These are phyloP conservation scores for Oligia latruncula DNA, from an alignment of 2,888 invertebrate species.

Conservation along the genomic window DNA sequence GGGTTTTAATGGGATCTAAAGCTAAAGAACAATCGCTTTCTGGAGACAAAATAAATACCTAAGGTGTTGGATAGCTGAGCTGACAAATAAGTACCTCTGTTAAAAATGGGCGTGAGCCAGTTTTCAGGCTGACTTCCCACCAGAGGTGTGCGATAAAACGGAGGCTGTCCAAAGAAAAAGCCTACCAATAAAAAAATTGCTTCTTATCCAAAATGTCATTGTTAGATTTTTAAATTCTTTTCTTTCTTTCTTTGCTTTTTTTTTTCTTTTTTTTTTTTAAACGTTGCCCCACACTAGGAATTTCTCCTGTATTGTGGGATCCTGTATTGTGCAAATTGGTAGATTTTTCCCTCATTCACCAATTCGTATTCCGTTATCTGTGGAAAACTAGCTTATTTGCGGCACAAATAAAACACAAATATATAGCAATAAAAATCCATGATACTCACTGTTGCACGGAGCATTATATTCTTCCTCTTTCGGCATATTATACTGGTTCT, in stretches of 20 bases:
- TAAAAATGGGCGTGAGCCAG: not conserved
- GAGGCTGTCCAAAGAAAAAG: not conserved
- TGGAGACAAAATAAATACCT: not conserved
- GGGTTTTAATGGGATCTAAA: constrained; percentile 12
- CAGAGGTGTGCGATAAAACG: not conserved
- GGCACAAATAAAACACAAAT: not conserved
- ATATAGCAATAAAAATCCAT: not conserved
- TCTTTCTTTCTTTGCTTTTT: too few species aligned
- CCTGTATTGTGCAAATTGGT: not conserved
- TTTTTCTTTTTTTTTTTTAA: too few species aligned
- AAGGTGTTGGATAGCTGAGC: too few species aligned
- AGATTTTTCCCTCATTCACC: fast-evolving
- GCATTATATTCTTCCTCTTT: constrained; percentile 86
- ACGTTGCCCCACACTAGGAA: too few species aligned
- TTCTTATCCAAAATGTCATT: not conserved
- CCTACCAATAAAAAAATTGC: not conserved
- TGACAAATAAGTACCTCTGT: not conserved
- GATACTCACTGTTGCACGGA: constrained; percentile 84
- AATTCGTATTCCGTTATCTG: not conserved
- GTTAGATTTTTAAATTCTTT: too few species aligned
- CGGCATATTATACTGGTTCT: constrained; percentile 83
- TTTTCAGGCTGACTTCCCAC: not conserved
- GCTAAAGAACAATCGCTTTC: constrained; percentile 7
- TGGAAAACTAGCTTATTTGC: not conserved
- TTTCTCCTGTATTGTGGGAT: too few species aligned